These are phyloP conservation scores for Odontamblyopus lacepedii DNA, from an alignment of 2,797 vertebrate species.

Conservation along the genomic window DNA sequence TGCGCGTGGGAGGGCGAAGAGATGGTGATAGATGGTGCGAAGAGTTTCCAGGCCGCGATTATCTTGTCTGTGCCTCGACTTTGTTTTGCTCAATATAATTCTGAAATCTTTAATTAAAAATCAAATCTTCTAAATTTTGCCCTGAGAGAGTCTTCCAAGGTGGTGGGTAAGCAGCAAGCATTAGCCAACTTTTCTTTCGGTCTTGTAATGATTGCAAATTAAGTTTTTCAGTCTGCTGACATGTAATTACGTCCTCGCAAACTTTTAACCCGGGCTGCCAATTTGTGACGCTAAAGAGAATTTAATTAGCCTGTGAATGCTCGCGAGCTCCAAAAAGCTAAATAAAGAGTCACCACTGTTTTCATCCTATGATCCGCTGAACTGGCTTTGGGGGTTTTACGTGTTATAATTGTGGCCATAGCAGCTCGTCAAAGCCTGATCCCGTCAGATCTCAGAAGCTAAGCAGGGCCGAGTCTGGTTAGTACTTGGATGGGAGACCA, in stretches of 20 bases:
- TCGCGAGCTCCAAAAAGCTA: background rate
- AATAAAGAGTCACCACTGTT: background rate
- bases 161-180: conserved; percentile 21
- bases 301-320: conserved; percentile 17
- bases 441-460: no score
- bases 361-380: background rate
- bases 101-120: background rate
- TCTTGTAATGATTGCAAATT: conserved; percentile 8
- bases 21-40: background rate
- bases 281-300: conserved; percentile 28
- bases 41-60: conserved; percentile 2
- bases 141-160: conserved; percentile 1
- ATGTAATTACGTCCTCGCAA: conserved; percentile 38
- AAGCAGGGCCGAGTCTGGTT: no score
- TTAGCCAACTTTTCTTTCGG: conserved; percentile 3
- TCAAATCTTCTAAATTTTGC: conserved; percentile 3
- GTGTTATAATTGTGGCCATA: background rate
- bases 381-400: background rate
- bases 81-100: conserved; percentile 7
- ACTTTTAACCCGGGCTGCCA: conserved; percentile 29
- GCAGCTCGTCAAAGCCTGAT: no score
- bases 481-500: no score
- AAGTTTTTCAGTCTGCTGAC: conserved; percentile 20
- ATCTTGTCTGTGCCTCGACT: background rate
- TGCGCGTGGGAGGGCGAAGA: conserved; percentile 11